Base-by-base conservation (phyloP, 2,797 vertebrate species). In the Crocidura indochinensis region DNA sequence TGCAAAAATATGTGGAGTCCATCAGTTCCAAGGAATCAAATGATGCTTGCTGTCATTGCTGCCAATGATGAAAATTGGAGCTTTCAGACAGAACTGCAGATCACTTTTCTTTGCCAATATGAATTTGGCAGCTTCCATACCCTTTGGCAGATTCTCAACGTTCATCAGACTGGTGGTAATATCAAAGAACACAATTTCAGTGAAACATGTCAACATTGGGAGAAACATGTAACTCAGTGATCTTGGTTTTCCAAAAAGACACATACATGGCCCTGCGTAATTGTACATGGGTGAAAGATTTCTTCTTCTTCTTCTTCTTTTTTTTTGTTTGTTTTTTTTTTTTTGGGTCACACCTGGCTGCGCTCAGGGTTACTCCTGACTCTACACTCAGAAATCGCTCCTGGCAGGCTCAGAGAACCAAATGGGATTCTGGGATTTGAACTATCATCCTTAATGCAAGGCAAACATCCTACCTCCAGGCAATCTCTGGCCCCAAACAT, bases 1-100 rank as follows among this genome's bases (percentile, higher is more conserved):
- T 49, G n/a, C 26, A 68, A 82, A 87, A 83, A 79, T 49, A 29
- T 84, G 79, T 15, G 10, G 87, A 62, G 38, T 2, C 20, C 73
- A 68, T n/a, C 46, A 51, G 67, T 38, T 82, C 64, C 0, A 0
- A 84, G 47, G 71, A 47, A 60, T 5, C 22, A 73, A 60, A 2
- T 60, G 46, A 60, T n/a, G 47, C 20, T 1, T 56, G 56, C 27
- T 49, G 31, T 22, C 27, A 44, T 11, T 38, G 64, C 10, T 85
- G 64, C 46, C 69, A 51, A 51, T 46, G 74, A 79, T 31, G 56
- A 27, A 64, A 87, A 83, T 38, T 46, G 19, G 84, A 64, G 29
- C 29, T 62, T 71, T 53, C 72, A 49, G 47, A 56, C 11, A 47
- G 51, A 69, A 49, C 60, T 80, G 74, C 22, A 81, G 27, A 88